These are phyloP conservation scores for Nebria brevicollis DNA, from an alignment of 2,888 invertebrate genomes.

Conservation along the genomic window DNA sequence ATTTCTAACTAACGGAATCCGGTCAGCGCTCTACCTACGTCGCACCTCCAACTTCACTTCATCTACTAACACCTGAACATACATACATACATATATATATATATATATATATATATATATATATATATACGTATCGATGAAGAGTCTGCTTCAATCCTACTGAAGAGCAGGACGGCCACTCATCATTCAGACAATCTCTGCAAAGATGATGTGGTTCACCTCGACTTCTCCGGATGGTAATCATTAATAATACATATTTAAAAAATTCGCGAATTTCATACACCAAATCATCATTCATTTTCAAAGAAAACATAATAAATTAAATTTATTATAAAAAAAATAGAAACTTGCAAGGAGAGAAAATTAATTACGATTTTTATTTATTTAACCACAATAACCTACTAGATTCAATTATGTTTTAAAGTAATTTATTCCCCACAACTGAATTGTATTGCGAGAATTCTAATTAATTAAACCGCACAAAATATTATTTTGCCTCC, in stretches of 20 bases:
- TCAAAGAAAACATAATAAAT: too few species aligned
- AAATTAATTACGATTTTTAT: too few species aligned
- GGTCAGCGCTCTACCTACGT: constrained; percentile 19
- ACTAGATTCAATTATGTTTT: too few species aligned
- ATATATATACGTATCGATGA: neutral
- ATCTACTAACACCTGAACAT: neutral
- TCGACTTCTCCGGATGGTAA: neutral
- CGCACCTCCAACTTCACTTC: neutral
- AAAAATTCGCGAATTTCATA: too few species aligned
- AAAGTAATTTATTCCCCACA: too few species aligned
- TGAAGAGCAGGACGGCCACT: neutral
- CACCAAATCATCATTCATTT: too few species aligned
- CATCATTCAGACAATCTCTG: constrained; percentile 8
- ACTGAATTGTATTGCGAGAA: too few species aligned
- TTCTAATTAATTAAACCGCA: too few species aligned
- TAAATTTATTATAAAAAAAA: too few species aligned
- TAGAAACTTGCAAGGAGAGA: too few species aligned
- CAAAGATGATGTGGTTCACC: neutral
- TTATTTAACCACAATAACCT: too few species aligned
- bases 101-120: neutral
- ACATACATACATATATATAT: neutral
- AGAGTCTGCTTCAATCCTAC: neutral
- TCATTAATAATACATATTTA: neutral
- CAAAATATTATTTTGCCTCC: too few species aligned
- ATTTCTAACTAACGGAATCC: constrained; percentile 39